Conservation (phyloP, 2,113 vertebrate species). For the Sus scrofa region T2T-Sscrofa CM000817.6:77029001-77029500, state of each 20-base stretch:
- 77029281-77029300: neutral
- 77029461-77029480: neutral
- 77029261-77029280: neutral
- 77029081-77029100: fast-evolving
- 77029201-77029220: neutral
- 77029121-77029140: neutral
- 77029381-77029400: neutral
- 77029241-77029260: no score
- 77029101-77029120: neutral
- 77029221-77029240: fast-evolving
- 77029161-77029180: neutral
- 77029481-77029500: neutral
- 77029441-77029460: neutral
- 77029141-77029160: neutral
- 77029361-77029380: neutral
- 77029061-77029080: neutral
- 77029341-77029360: neutral
- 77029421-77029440: neutral
- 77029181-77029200: neutral
- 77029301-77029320: neutral
- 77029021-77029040: neutral
- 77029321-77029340: neutral
- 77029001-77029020: neutral
- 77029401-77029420: neutral
- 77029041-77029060: neutral